phyloP scores from a whole-genome alignment of 2,888 invertebrate genomes.

The Synanthedon myopaeformis region DNA sequence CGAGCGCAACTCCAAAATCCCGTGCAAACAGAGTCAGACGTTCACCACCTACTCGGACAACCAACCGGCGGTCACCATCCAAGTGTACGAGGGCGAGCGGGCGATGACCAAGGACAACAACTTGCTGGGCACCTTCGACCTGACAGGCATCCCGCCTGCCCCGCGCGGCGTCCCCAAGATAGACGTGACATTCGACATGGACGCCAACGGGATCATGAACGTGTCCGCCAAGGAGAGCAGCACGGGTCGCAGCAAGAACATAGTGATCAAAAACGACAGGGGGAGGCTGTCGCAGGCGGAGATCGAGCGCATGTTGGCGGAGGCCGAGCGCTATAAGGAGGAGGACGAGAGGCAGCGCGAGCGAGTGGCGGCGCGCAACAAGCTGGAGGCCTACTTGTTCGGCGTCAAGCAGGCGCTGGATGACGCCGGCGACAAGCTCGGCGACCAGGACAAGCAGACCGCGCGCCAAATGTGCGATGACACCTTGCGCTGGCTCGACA shows the following conservation, averaged over 20 bases:
- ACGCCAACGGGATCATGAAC: constrained; percentile 79
- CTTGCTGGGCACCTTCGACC: constrained; percentile 65
- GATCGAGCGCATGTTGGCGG: constrained; percentile 77
- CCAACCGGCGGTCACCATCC: constrained; percentile 75
- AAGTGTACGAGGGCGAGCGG: constrained; percentile 77
- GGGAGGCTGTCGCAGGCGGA: constrained; percentile 80
- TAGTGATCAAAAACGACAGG: constrained; percentile 81
- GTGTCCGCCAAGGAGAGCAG: constrained; percentile 77
- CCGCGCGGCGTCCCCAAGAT: constrained; percentile 72
- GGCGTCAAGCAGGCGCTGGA: constrained; percentile 72
- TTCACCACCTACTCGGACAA: constrained; percentile 82
- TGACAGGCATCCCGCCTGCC: constrained; percentile 72
- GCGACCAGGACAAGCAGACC: constrained; percentile 66
- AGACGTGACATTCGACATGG: constrained; percentile 75
- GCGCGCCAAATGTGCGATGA: constrained; percentile 51
- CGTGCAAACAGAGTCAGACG: constrained; percentile 73
- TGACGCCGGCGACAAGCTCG: constrained; percentile 62
- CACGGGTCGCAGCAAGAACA: constrained; percentile 73
- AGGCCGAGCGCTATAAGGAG: constrained; percentile 74
- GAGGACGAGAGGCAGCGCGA: constrained; percentile 74
- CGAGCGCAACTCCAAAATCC: constrained; percentile 74
- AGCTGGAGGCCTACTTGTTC: constrained; percentile 71
- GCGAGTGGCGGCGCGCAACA: constrained; percentile 73
- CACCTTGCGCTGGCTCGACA: constrained; percentile 73
- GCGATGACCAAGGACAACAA: constrained; percentile 80